A percentile compares a stretch with the other conserved stretches of the same genome.
phyloP scores from a whole-genome alignment of 2,113 vertebrate genomes.

The Corythornis vintsioides region DNA sequence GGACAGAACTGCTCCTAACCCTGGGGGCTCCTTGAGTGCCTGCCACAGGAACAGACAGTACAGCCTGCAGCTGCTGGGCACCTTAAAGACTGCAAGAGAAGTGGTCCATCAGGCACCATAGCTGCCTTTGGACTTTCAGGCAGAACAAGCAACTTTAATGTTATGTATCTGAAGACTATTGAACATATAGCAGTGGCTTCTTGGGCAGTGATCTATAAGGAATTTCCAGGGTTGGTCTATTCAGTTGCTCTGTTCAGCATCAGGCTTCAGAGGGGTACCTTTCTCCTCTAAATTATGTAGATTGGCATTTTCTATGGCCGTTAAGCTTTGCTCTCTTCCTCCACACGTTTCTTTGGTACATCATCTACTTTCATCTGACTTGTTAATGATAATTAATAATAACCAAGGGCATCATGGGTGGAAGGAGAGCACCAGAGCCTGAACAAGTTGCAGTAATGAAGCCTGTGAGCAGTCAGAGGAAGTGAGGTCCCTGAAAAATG shows the following conservation, averaged over 20 bases:
- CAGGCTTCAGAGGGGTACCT: neutral
- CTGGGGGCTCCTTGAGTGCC: neutral
- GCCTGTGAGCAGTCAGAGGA: neutral
- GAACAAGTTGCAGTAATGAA: neutral
- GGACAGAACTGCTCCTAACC: neutral
- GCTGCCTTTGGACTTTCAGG: neutral
- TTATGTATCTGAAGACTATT: neutral
- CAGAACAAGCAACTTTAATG: neutral
- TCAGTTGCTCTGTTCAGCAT: neutral
- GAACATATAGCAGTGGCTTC: neutral
- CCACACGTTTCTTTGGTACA: neutral
- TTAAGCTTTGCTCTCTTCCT: neutral
- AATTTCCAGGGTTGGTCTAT: constrained; percentile 10
- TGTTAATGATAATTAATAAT: neutral
- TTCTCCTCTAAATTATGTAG: neutral
- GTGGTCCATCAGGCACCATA: neutral
- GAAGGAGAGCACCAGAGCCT: neutral
- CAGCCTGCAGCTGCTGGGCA: neutral
- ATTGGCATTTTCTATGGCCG: neutral
- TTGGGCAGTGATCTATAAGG: neutral
- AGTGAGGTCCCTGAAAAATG: neutral
- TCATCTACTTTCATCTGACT: neutral
- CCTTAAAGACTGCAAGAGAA: neutral
- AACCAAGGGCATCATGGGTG: neutral
- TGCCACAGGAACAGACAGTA: no score